A percentile compares a stretch with the other conserved stretches of the same genome.
phyloP scores from a whole-genome alignment of 1,140 invertebrate species.

The Euura saliciscinereae region DNA sequence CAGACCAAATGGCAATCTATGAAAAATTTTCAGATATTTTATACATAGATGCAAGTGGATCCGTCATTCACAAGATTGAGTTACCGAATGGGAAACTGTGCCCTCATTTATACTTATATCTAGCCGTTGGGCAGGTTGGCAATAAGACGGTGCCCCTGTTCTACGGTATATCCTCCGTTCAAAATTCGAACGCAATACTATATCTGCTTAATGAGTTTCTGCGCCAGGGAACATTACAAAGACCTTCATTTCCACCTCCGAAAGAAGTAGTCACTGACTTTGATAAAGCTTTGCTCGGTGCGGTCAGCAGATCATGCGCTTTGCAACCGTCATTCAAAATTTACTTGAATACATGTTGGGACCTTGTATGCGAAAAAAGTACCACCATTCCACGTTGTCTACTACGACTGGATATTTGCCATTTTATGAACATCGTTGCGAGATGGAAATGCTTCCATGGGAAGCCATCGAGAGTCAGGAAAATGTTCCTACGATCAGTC shows the following conservation, averaged over 20 bases:
- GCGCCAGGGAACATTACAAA: not conserved
- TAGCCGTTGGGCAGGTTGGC: not conserved
- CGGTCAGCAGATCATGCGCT: conserved; percentile 10
- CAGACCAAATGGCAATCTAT: conserved; percentile 19
- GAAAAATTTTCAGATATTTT: not conserved
- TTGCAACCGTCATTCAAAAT: not conserved
- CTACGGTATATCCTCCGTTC: conserved; percentile 12
- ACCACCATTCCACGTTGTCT: conserved; percentile 4
- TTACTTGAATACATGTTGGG: not conserved
- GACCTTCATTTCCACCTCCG: conserved; percentile 9
- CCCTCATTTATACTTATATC: conserved; percentile 21
- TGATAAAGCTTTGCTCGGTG: conserved; percentile 14
- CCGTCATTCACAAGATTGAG: conserved; percentile 13
- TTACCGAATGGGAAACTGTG: conserved; percentile 16
- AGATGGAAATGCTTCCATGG: conserved; percentile 3
- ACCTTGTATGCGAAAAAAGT: not conserved
- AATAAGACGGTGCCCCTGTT: conserved; percentile 13
- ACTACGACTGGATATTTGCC: conserved; percentile 11
- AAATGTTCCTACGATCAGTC: not conserved
- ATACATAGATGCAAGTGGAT: conserved; percentile 17
- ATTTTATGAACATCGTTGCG: conserved; percentile 10
- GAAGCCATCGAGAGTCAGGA: not conserved
- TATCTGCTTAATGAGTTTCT: conserved; percentile 19
- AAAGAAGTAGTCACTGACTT: conserved; percentile 17
- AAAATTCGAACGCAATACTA: conserved; percentile 14